These are phyloP conservation scores for Tenualosa thibaudeaui DNA, from an alignment of 2,797 vertebrate genomes.

Conservation along the genomic window DNA sequence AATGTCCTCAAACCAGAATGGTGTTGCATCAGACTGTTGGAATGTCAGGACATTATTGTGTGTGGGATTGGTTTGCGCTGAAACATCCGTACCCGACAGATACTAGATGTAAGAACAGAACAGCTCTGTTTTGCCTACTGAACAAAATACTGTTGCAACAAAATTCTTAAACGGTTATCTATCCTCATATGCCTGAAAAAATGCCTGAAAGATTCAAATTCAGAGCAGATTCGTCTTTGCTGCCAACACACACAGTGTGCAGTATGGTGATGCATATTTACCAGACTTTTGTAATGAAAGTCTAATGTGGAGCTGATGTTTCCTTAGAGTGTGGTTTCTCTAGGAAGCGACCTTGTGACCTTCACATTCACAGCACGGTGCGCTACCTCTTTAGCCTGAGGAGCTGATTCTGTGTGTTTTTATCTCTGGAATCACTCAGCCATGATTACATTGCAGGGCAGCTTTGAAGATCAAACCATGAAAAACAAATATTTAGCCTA, in stretches of 20 bases:
- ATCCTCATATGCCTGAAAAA: neutral
- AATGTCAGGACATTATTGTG: neutral
- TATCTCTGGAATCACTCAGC: neutral
- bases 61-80: neutral
- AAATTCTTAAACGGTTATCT: neutral
- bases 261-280: neutral
- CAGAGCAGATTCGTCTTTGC: neutral
- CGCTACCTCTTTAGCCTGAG: neutral
- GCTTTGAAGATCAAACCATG: neutral
- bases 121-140: neutral
- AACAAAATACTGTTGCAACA: neutral
- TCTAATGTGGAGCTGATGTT: neutral
- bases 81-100: neutral
- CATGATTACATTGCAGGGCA: neutral
- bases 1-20: neutral
- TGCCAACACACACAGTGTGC: slow-evolving; percentile 43
- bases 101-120: neutral
- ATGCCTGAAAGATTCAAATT: neutral
- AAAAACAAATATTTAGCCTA: neutral
- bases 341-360: neutral
- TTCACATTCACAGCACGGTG: neutral
- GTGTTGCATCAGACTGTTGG: slow-evolving; percentile 6
- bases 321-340: neutral
- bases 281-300: neutral
- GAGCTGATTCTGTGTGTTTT: neutral